Percentiles rank a stretch among this genome's conserved stretches.
phyloP scores from a whole-genome alignment of 2,797 vertebrate genomes.

The Propithecus deckenii region DNA sequence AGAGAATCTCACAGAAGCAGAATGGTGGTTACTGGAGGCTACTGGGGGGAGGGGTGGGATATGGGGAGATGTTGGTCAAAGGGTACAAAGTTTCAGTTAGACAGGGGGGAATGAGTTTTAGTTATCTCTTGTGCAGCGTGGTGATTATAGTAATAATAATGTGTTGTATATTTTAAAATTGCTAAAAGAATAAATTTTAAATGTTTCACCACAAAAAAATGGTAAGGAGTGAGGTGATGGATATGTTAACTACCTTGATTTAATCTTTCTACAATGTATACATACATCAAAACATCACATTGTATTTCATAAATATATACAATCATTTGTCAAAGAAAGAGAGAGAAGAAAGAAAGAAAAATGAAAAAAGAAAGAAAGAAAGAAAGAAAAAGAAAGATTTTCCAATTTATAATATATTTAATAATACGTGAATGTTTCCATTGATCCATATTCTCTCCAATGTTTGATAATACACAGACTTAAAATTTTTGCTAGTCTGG shows the following conservation, averaged over 20 bases:
- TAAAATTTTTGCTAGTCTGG: neutral
- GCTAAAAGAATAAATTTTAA: neutral
- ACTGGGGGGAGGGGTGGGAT: neutral
- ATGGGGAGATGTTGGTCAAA: neutral
- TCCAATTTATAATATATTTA: neutral
- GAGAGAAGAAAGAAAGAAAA: neutral
- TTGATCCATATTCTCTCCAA: neutral
- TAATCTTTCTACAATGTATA: neutral
- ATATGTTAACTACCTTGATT: neutral
- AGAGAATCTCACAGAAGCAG: neutral
- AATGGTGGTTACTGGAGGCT: neutral
- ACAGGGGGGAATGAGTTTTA: neutral
- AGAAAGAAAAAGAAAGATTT: neutral
- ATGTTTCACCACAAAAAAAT: neutral
- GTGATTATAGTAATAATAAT: neutral
- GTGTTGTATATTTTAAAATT: neutral
- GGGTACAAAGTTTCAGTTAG: neutral
- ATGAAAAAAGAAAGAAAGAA: neutral
- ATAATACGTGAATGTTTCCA: neutral
- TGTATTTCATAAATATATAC: neutral
- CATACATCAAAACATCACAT: neutral
- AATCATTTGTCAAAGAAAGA: neutral
- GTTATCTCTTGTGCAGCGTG: too few species aligned
- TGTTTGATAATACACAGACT: neutral
- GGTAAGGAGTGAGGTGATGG: neutral